phyloP scores from a whole-genome alignment of 2,888 invertebrate species.

The Metacarcinus magister region DNA sequence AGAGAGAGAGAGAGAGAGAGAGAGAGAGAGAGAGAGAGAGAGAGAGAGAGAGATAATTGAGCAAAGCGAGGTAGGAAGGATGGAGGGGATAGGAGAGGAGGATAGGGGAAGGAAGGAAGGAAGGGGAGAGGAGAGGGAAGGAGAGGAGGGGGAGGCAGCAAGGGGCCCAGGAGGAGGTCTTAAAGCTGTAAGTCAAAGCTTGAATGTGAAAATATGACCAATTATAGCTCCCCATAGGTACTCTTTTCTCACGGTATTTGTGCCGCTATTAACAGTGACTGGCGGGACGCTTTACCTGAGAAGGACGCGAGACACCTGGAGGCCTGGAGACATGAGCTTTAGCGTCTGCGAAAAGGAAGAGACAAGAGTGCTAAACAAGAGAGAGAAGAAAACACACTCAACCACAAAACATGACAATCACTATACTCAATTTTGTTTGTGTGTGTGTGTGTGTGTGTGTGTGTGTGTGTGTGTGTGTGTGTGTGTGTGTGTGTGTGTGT shows the following conservation, averaged over 20 bases:
- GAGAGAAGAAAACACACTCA: slow-evolving; percentile 9
- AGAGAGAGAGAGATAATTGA: not conserved
- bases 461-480: not conserved
- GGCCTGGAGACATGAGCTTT: slow-evolving; percentile 51
- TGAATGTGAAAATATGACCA: slow-evolving; percentile 44
- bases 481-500: not conserved
- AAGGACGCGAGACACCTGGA: slow-evolving; percentile 46
- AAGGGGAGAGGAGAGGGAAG: not conserved
- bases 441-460: not conserved
- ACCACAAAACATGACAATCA: not conserved
- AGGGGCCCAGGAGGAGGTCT: not conserved
- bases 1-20: not conserved
- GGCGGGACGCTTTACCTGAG: slow-evolving; percentile 49
- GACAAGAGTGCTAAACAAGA: slow-evolving; percentile 51
- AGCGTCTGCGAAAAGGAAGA: slow-evolving; percentile 53
- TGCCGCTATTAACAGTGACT: slow-evolving; percentile 36
- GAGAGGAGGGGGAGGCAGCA: not conserved
- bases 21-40: slow-evolving; percentile 22
- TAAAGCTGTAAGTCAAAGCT: slow-evolving; percentile 54
- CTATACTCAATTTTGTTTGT: not conserved
- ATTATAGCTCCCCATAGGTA: slow-evolving; percentile 50
- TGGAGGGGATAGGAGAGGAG: not conserved
- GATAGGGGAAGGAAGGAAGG: not conserved
- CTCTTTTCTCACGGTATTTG: not conserved
- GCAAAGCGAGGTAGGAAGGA: not conserved